A percentile compares a stretch with the other conserved stretches of the same genome.
phyloP scores from a whole-genome alignment of 2,113 vertebrate species.

The Mixornis gularis region DNA sequence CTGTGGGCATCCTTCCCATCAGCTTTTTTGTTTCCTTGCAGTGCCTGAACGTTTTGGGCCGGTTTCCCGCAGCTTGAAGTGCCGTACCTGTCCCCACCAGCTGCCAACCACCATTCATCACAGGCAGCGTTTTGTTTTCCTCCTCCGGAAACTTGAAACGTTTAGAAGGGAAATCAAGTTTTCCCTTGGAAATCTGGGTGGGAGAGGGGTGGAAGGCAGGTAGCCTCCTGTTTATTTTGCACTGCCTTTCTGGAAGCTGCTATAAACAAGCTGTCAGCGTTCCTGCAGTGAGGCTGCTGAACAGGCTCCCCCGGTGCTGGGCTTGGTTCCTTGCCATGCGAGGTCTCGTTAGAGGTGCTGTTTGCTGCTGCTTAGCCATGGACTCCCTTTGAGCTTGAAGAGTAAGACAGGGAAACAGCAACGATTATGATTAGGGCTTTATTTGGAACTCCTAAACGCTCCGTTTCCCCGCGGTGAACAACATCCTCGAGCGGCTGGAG shows the following conservation, averaged over 20 bases:
- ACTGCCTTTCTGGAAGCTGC: neutral
- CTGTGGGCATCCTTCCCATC: conserved; percentile 12
- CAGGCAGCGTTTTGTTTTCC: neutral
- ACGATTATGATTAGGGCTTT: neutral
- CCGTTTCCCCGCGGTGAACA: neutral
- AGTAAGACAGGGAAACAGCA: neutral
- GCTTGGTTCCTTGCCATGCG: neutral
- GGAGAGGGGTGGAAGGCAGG: neutral
- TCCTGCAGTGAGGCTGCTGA: neutral
- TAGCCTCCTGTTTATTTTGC: neutral
- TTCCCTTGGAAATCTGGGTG: neutral
- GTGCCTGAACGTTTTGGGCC: neutral
- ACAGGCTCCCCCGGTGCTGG: conserved; percentile 2
- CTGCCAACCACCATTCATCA: conserved; percentile 19
- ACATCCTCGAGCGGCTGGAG: neutral
- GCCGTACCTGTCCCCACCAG: neutral
- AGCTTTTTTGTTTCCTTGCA: neutral
- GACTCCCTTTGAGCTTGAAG: neutral
- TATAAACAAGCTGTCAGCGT: neutral
- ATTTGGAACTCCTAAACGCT: neutral
- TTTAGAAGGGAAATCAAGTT: neutral
- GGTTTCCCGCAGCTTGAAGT: neutral
- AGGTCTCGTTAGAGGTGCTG: conserved; percentile 20
- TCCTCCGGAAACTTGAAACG: neutral
- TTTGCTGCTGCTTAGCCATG: conserved; percentile 4